Base-by-base conservation (phyloP, 2,113 vertebrate species). In the Porphyrio hochstetteri region DNA sequence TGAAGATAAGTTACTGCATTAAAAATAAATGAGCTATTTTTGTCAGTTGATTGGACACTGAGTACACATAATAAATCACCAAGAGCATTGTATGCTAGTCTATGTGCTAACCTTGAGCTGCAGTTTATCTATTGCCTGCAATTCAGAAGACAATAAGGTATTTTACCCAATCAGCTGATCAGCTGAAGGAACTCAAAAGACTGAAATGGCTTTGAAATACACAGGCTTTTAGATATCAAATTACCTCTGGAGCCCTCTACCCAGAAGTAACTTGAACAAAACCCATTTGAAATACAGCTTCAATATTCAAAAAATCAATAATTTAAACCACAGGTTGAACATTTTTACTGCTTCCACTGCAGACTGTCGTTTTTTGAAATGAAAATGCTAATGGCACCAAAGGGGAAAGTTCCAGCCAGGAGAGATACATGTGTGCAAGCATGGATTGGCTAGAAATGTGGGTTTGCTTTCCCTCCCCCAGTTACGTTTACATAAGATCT, bases 251-350 rank as follows among this genome's bases (percentile, higher is more conserved):
- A 98, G 93, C 88, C 82, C 91, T 96, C 95, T 96, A 91, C 95
- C 91, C 96, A 96, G 95, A 98, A 97, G 97, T 96, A 97, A 97
- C 96, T 96, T 68, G 92, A 97, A 97, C 97, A 98, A 98, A 98
- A 97, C 96, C 97, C 95, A 98, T 97, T 97, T 98, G 98, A 98
- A 98, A 98, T 98, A 98, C 97, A 97, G 97, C 97, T 98, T 98
- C 98, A 98, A 98, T 98, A 98, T 98, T 98, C 96, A 93, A 94
- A 97, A 98, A 98, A 98, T 98, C 98, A 98, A 98, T 98, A 98
- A 98, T 98, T 98, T 97, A 98, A 98, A 98, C 97, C 98, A 97
- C 97, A 98, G 97, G 98, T 98, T 98, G 98, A 97, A 97, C 97
- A 97, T 97, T 98, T 98, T 98, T 98, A 98, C 97, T 97, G 98